A percentile compares a stretch with the other conserved stretches of the same genome.
These are phyloP conservation scores for Idaea biselata DNA, from an alignment of 2,888 invertebrate genomes.

Conservation along the genomic window DNA sequence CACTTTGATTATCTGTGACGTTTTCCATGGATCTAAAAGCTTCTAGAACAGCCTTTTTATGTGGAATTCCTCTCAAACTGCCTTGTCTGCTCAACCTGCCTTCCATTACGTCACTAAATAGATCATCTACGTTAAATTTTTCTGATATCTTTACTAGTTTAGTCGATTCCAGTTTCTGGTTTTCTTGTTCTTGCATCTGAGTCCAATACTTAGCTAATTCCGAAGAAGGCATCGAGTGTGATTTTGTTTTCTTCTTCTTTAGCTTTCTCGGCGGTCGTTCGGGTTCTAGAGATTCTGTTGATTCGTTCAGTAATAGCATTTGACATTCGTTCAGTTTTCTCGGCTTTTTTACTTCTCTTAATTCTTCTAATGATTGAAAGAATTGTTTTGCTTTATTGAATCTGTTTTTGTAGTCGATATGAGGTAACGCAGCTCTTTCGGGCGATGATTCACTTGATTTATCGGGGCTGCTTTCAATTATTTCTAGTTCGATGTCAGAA, in stretches of 20 bases:
- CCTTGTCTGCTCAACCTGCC: slow-evolving; percentile 71
- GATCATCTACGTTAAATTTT: slow-evolving; percentile 75
- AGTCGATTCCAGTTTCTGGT: slow-evolving; percentile 31
- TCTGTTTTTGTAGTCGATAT: slow-evolving; percentile 67
- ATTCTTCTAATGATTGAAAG: slow-evolving; percentile 73
- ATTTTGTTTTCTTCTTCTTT: slow-evolving; percentile 57
- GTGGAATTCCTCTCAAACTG: slow-evolving; percentile 76
- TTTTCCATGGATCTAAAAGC: slow-evolving; percentile 77
- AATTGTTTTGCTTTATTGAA: slow-evolving; percentile 73
- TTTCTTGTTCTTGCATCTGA: slow-evolving; percentile 54
- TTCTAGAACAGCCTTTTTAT: slow-evolving; percentile 77
- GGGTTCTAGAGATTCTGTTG: slow-evolving; percentile 63
- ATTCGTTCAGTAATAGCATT: slow-evolving; percentile 52
- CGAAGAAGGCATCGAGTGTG: slow-evolving; percentile 69
- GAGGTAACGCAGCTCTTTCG: slow-evolving; percentile 44
- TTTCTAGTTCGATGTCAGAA: slow-evolving; percentile 72
- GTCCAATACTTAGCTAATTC: slow-evolving; percentile 68
- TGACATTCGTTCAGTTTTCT: slow-evolving; percentile 67
- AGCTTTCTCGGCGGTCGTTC: slow-evolving; percentile 45
- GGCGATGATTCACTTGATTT: slow-evolving; percentile 48
- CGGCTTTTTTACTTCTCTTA: slow-evolving; percentile 53
- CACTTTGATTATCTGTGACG: slow-evolving; percentile 55
- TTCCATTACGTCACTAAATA: slow-evolving; percentile 73
- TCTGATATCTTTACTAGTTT: slow-evolving; percentile 74
- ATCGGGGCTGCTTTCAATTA: slow-evolving; percentile 56